Percentiles rank a stretch among this genome's conserved stretches.
These are phyloP conservation scores for Oceanodroma leucorhoa DNA, from an alignment of 2,797 vertebrate genomes.

Conservation along the genomic window DNA sequence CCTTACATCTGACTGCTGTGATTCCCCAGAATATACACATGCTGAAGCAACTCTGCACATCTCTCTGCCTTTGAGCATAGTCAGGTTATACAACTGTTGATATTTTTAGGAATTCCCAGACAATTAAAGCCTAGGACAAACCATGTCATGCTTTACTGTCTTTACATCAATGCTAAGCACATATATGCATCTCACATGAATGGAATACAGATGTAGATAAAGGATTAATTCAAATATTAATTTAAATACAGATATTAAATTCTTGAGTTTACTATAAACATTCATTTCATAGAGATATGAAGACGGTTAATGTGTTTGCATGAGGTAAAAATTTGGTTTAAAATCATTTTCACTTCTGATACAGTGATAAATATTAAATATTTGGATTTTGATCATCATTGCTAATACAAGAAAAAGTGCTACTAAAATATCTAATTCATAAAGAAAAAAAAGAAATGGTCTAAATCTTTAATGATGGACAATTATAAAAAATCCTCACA, in stretches of 20 bases:
- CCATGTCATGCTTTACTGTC: not conserved
- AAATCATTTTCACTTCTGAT: not conserved
- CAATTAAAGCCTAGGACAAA: not conserved
- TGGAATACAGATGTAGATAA: not conserved
- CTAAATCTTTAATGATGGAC: not conserved
- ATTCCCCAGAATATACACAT: not conserved
- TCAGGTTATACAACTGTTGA: not conserved
- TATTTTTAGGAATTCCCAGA: not conserved
- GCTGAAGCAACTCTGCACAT: no score
- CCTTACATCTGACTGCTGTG: not conserved
- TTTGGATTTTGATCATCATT: not conserved
- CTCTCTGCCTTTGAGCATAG: not conserved
- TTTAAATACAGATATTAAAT: not conserved
- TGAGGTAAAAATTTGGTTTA: not conserved
- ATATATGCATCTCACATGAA: not conserved
- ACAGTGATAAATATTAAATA: not conserved
- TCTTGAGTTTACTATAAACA: not conserved
- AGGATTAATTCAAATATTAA: not conserved
- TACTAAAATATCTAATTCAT: not conserved
- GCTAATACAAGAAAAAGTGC: not conserved
- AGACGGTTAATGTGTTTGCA: not conserved
- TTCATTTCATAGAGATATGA: not conserved
- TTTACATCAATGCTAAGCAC: not conserved
- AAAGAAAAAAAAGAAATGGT: not conserved
- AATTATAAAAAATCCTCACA: not conserved